Conservation (phyloP, 2,888 invertebrate genomes). For the Apantesis nais region DNA sequence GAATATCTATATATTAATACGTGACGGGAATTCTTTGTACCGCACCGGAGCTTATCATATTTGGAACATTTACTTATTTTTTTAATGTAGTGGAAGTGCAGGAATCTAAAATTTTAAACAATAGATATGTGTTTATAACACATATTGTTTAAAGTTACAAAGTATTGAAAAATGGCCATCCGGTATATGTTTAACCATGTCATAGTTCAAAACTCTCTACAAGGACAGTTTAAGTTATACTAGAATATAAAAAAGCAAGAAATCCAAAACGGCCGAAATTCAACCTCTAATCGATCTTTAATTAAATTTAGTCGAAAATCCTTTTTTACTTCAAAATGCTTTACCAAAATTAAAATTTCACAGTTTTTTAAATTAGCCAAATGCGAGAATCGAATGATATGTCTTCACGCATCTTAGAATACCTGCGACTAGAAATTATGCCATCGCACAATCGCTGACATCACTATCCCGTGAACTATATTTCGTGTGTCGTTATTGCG, state of each 20-base stretch:
- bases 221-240: background rate
- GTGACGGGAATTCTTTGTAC: no score
- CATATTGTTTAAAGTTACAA: no score
- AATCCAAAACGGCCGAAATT: background rate
- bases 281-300: background rate
- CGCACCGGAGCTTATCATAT: no score
- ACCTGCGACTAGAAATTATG: conserved; percentile 34
- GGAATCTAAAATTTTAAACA: no score
- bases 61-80: no score
- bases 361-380: conserved; percentile 22
- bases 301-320: background rate
- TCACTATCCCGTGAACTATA: conserved; percentile 31
- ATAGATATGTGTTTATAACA: no score
- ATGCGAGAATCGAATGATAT: conserved; percentile 27
- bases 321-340: background rate
- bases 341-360: conserved; percentile 36
- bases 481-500: conserved; percentile 55
- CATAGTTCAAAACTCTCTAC: no score
- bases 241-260: background rate
- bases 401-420: conserved; percentile 40
- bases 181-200: no score
- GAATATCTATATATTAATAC: background rate
- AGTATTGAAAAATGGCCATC: no score
- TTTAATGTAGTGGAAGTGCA: no score
- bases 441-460: conserved; percentile 20